Evolutionary conservation across 2,888 invertebrate species (phyloP).

Genomic region (Rotaria macrura): DNA sequence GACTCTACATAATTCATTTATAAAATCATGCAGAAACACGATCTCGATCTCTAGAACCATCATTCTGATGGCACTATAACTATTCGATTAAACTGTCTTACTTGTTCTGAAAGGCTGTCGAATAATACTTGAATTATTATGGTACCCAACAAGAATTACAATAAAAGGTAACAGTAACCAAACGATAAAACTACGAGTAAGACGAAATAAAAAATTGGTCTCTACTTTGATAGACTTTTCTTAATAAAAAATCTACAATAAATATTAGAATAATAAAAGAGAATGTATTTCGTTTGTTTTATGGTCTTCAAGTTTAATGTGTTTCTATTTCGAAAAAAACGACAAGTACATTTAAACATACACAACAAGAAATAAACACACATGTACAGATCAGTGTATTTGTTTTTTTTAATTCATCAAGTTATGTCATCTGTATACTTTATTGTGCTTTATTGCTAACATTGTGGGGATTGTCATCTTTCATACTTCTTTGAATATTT

Average conservation of each 20-base stretch:
- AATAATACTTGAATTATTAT: not conserved
- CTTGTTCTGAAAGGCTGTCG: not conserved
- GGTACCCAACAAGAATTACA: not conserved
- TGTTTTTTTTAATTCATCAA: not conserved
- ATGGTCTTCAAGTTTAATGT: not conserved
- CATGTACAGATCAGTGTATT: not conserved
- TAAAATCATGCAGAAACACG: not conserved
- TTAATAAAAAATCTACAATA: not conserved
- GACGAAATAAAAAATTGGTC: not conserved
- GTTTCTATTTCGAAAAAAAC: not conserved
- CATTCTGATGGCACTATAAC: not conserved
- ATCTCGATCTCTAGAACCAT: not conserved
- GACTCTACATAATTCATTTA: not conserved
- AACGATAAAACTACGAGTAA: not conserved
- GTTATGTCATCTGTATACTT: not conserved
- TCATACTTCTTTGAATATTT: not conserved
- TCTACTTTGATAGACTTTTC: not conserved
- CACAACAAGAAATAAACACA: not conserved
- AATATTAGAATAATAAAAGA: not conserved
- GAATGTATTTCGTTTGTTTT: not conserved
- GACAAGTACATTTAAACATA: not conserved
- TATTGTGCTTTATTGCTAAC: not conserved
- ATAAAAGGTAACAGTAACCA: not conserved
- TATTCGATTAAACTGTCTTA: not conserved
- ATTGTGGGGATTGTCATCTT: not conserved